phyloP scores from a whole-genome alignment of 2,888 invertebrate species.

The Neoascia interrupta region DNA sequence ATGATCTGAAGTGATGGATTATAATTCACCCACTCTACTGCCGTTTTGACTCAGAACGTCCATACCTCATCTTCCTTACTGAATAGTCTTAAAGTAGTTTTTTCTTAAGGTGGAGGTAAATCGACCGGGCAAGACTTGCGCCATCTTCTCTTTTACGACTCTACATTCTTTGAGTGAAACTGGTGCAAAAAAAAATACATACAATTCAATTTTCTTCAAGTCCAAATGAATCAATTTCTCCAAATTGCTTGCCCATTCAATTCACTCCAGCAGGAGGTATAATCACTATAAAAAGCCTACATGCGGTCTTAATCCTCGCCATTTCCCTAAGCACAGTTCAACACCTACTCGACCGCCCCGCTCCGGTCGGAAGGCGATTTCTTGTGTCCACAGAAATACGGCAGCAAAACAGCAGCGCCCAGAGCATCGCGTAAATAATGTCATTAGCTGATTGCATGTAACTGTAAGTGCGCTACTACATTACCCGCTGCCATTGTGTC shows the following conservation, averaged over 20 bases:
- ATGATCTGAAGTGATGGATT: too few species aligned
- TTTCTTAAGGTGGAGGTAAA: too few species aligned
- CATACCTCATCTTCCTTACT: too few species aligned
- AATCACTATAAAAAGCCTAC: conserved; percentile 58
- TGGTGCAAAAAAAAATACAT: too few species aligned
- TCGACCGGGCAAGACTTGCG: too few species aligned
- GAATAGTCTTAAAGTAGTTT: too few species aligned
- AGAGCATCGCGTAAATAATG: conserved; percentile 69
- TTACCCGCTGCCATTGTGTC: conserved; percentile 43
- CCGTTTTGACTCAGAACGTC: too few species aligned
- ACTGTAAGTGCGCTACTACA: conserved; percentile 68
- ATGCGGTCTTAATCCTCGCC: conserved; percentile 64
- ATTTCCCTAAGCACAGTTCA: conserved; percentile 38
- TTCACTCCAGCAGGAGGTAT: conserved; percentile 27
- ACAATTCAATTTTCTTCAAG: too few species aligned
- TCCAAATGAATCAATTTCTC: conserved; percentile 41
- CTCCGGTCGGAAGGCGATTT: conserved; percentile 33
- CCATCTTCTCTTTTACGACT: too few species aligned
- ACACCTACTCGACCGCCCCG: conserved; percentile 54
- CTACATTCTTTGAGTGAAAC: too few species aligned
- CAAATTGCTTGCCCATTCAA: conserved; percentile 29
- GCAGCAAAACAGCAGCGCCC: conserved; percentile 57
- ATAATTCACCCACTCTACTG: too few species aligned
- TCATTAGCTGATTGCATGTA: conserved; percentile 70
- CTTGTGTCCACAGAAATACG: conserved; percentile 42